Evolutionary conservation across 2,888 invertebrate species (phyloP).

Genomic region (Dastarcus helophoroides): DNA sequence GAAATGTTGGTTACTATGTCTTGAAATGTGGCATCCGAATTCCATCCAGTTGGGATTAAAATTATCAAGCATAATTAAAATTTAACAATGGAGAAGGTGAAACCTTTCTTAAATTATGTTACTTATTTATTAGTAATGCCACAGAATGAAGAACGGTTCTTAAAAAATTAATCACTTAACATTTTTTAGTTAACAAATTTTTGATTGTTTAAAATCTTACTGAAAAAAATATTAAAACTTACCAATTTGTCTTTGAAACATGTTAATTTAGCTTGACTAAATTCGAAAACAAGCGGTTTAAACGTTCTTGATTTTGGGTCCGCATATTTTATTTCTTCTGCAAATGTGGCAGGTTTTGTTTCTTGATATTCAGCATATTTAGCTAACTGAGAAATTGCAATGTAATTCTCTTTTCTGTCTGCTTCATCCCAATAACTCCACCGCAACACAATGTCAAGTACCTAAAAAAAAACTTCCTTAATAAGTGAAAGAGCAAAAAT

Average conservation of each 20-base stretch:
- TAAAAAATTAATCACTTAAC: neutral
- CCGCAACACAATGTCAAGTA: conserved; percentile 55
- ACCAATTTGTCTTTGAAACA: conserved; percentile 67
- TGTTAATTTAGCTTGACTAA: conserved; percentile 64
- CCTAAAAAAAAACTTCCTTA: no score
- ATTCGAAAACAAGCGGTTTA: conserved; percentile 66
- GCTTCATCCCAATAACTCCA: conserved; percentile 85
- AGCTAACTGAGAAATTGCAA: conserved; percentile 44
- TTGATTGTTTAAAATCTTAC: no score
- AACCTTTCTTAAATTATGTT: no score
- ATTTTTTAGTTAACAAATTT: no score
- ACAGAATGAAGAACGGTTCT: conserved; percentile 4
- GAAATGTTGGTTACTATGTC: no score
- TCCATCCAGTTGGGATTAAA: no score
- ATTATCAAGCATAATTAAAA: no score
- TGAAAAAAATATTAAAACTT: conserved; percentile 20
- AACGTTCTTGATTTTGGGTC: conserved; percentile 63
- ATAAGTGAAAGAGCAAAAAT: no score
- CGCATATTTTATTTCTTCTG: conserved; percentile 70
- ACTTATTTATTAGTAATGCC: no score
- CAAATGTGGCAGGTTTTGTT: conserved; percentile 40
- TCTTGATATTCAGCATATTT: conserved; percentile 34
- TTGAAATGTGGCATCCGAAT: no score
- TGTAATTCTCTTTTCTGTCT: conserved; percentile 73
- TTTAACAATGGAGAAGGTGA: no score